Conservation (phyloP, 2,113 vertebrate genomes). For the Sinosuthora webbiana region DNA sequence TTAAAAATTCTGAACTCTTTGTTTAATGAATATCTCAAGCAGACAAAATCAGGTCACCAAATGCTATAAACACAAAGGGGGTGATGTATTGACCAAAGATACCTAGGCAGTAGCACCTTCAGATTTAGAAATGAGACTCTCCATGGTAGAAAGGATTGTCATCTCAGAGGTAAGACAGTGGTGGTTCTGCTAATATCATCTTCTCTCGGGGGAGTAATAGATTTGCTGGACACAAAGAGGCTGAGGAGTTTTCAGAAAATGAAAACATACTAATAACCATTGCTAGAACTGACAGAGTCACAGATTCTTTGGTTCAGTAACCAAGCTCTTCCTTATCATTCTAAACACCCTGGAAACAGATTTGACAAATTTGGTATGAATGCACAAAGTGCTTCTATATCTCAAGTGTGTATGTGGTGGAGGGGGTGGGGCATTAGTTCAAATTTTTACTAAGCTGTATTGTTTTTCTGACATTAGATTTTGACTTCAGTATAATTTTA, state of each 20-base stretch:
- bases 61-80: not conserved
- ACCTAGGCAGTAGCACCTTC: not conserved
- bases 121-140: not conserved
- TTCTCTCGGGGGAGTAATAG: not conserved
- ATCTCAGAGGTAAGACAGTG: not conserved
- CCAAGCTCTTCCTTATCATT: not conserved
- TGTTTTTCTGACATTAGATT: not conserved
- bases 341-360: not conserved
- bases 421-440: not conserved
- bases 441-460: not conserved
- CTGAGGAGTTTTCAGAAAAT: not conserved
- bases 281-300: not conserved
- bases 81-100: not conserved
- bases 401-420: not conserved
- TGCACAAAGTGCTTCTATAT: not conserved
- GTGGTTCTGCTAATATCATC: not conserved
- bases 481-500: not conserved
- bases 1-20: not conserved
- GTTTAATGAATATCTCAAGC: not conserved
- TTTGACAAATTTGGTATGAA: not conserved
- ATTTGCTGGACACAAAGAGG: not conserved
- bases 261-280: not conserved
- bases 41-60: not conserved
- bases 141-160: not conserved
- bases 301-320: not conserved